Evolutionary conservation across 1,140 invertebrate species (phyloP), one percentile per base, ranked within the genome.

Genomic region (Matsumurasca onukii): DNA sequence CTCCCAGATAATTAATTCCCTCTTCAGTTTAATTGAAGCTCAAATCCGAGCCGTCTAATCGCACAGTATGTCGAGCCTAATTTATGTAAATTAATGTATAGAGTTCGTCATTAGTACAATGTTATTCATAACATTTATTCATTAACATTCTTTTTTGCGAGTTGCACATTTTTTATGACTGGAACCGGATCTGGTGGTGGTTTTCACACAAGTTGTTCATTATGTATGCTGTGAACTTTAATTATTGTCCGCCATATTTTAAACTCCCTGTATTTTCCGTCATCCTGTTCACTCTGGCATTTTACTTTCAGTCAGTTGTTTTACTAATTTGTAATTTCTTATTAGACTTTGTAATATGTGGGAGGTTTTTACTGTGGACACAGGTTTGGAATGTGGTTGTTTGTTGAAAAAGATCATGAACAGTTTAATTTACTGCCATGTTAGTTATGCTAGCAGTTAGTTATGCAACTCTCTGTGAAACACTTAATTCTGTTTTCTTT

Each of bases 41-140:
- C 55, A 27, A 27, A 27, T 24, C 55, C 5, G 5, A 24, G 20
- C 3, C 12, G 3, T 52, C 13, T 24, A 59, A 59, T 59, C 55
- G 55, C 25, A 27, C 25, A 27, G 55, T 59, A 59, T 59, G 30
- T 59, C 25, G 55, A 22, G 55, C 24, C 13, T 59, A 59, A 59
- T 59, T 59, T 59, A 59, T 59, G 55, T 59, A 59, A 59, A 59
- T 59, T 27, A 59, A 59, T 59, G 55, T 59, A 59, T 59, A 29
- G 25, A 59, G 22, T 27, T 39, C 55, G 22, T 59, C 55, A 59
- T 59, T 59, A 59, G 22, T 59, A 29, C 2, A 59, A 29, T 29
- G 55, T 59, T 59, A 59, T 59, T 59, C 55, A 59, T 59, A 59
- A 59, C 55, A 59, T 59, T 59, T 59, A 59, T 22, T 59, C 55